Percentiles rank a stretch among this genome's conserved stretches.
Conservation (phyloP, 2,888 invertebrate genomes). For the Pachymerium ferrugineum region DNA sequence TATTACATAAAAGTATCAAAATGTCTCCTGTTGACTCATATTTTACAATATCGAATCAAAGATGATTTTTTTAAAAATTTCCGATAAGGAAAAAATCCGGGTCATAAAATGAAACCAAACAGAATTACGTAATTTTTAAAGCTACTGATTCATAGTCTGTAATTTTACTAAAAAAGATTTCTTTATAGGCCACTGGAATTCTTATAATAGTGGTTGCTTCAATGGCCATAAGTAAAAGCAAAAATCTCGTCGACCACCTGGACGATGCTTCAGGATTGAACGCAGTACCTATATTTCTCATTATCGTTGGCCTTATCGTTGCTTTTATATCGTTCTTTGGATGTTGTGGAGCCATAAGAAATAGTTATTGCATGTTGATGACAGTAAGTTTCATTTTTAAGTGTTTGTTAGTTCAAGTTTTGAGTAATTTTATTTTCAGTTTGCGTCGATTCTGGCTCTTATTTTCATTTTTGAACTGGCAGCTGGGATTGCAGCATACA, state of each 20-base stretch:
- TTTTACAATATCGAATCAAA: too few relatives aligned
- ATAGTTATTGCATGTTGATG: conserved; percentile 92
- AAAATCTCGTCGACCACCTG: conserved; percentile 72
- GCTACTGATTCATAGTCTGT: not conserved
- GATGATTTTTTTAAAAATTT: too few relatives aligned
- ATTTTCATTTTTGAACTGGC: conserved; percentile 76
- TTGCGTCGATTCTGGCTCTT: conserved; percentile 56
- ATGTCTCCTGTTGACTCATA: too few relatives aligned
- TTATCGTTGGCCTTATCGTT: conserved; percentile 81
- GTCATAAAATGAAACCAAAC: too few relatives aligned
- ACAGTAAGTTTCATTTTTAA: conserved; percentile 60
- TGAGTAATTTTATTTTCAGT: conserved; percentile 41
- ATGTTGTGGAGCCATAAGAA: conserved; percentile 94
- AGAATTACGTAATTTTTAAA: too few relatives aligned
- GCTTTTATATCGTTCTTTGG: conserved; percentile 84
- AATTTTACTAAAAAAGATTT: conserved; percentile 23
- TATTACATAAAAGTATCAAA: too few relatives aligned
- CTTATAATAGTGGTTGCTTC: conserved; percentile 62
- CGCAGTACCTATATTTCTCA: conserved; percentile 76
- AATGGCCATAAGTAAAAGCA: conserved; percentile 62
- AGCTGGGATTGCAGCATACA: conserved; percentile 71
- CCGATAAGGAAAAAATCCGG: too few relatives aligned
- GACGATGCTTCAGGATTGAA: conserved; percentile 76
- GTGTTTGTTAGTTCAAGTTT: not conserved
- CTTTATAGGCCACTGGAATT: conserved; percentile 64